phyloP scores from a whole-genome alignment of 1,140 invertebrate genomes.

The Drosophila kikkawai region DNA sequence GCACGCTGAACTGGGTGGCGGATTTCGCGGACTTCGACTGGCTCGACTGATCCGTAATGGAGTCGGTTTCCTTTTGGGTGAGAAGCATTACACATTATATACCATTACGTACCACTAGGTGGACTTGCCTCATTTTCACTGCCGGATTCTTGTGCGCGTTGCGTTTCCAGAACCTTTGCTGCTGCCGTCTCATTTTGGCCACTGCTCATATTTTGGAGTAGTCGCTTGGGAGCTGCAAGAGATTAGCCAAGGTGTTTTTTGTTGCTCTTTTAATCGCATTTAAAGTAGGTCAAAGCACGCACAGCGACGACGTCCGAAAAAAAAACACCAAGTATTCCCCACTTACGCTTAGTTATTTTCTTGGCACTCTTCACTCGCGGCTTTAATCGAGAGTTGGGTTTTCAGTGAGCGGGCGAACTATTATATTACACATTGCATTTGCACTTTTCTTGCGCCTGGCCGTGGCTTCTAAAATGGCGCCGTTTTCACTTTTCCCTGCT shows the following conservation, averaged over 20 bases:
- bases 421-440: constrained; percentile 65
- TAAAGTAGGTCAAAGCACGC: constrained; percentile 74
- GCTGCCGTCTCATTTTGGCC: constrained; percentile 81
- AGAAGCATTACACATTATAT: constrained; percentile 15
- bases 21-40: constrained; percentile 76
- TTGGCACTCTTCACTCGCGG: constrained; percentile 45
- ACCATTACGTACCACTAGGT: neutral
- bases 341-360: constrained; percentile 70
- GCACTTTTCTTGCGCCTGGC: constrained; percentile 54
- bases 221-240: constrained; percentile 52
- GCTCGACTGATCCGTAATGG: constrained; percentile 79
- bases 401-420: constrained; percentile 3
- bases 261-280: constrained; percentile 55
- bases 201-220: constrained; percentile 82
- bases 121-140: constrained; percentile 80
- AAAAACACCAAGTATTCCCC: constrained; percentile 14
- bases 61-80: constrained; percentile 69
- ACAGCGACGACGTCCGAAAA: constrained; percentile 36
- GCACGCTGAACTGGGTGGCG: constrained; percentile 82
- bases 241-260: constrained; percentile 32
- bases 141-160: constrained; percentile 76
- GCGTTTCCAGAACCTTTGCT: constrained; percentile 81
- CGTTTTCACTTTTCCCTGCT: constrained; percentile 78
- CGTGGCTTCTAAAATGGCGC: constrained; percentile 84
- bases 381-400: constrained; percentile 19